Evolutionary conservation across 2,797 vertebrate species (phyloP).

Genomic region (Neostethus bicornis): DNA sequence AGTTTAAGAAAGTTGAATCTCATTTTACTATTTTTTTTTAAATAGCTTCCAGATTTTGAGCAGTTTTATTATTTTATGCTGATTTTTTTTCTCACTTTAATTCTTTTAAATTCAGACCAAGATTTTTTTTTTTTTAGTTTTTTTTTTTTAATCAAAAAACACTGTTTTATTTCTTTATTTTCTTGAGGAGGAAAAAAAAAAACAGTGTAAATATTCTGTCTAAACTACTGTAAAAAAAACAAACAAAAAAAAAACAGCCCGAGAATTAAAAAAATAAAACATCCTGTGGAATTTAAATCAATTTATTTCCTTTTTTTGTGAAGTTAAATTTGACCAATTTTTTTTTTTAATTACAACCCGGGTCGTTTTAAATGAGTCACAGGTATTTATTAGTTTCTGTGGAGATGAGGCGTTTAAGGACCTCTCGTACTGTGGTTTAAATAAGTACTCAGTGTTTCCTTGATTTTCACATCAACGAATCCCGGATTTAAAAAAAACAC

Average conservation of each 20-base stretch:
- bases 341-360: conserved; percentile 30
- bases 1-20: conserved; percentile 61
- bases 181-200: too few relatives aligned
- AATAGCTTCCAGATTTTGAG: conserved; percentile 73
- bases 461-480: conserved; percentile 45
- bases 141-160: too few relatives aligned
- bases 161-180: too few relatives aligned
- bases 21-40: conserved; percentile 65
- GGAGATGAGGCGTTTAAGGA: conserved; percentile 49
- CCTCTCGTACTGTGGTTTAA: conserved; percentile 54
- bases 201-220: too few relatives aligned
- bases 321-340: conserved; percentile 57
- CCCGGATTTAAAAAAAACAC: conserved; percentile 39
- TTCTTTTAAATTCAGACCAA: too few relatives aligned
- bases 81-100: conserved; percentile 4
- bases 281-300: too few relatives aligned
- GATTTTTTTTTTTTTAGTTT: too few relatives aligned
- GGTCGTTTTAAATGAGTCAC: conserved; percentile 67
- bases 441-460: conserved; percentile 37
- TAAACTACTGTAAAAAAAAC: too few relatives aligned
- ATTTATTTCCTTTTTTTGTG: conserved; percentile 23
- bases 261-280: too few relatives aligned
- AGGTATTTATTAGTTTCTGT: conserved; percentile 77
- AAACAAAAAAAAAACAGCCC: conserved; percentile 42
- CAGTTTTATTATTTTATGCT: conserved; percentile 78